Evolutionary conservation across 2,797 vertebrate species (phyloP).

Genomic region (Lutra lutra): DNA sequence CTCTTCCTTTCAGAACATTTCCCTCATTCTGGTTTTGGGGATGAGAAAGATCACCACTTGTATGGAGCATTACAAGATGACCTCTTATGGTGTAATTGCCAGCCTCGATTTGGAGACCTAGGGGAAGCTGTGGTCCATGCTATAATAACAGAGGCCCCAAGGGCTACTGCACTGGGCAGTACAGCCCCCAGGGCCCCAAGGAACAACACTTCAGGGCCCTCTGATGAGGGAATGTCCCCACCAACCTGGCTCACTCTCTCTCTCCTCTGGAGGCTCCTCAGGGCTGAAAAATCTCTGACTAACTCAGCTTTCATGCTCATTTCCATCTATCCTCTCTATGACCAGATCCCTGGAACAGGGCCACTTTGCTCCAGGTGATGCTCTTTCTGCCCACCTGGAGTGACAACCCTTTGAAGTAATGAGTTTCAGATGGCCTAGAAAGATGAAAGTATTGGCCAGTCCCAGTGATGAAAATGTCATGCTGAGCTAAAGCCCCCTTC

Average conservation of each 20-base stretch:
- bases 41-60: background rate
- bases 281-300: background rate
- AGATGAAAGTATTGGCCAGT: background rate
- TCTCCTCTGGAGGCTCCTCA: background rate
- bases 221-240: background rate
- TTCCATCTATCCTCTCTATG: background rate
- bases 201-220: too few species aligned
- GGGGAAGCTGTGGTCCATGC: background rate
- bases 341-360: background rate
- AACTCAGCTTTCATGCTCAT: background rate
- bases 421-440: background rate
- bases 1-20: background rate
- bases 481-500: background rate
- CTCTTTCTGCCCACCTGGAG: background rate
- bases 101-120: background rate
- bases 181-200: background rate
- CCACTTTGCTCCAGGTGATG: background rate
- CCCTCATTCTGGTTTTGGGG: background rate
- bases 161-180: background rate
- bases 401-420: background rate
- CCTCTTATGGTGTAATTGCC: background rate
- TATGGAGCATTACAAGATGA: background rate
- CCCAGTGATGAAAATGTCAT: background rate
- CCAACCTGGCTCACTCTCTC: background rate
- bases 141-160: background rate